Evolutionary conservation across 2,888 invertebrate genomes (phyloP).

Genomic region (Melitaea athalia): DNA sequence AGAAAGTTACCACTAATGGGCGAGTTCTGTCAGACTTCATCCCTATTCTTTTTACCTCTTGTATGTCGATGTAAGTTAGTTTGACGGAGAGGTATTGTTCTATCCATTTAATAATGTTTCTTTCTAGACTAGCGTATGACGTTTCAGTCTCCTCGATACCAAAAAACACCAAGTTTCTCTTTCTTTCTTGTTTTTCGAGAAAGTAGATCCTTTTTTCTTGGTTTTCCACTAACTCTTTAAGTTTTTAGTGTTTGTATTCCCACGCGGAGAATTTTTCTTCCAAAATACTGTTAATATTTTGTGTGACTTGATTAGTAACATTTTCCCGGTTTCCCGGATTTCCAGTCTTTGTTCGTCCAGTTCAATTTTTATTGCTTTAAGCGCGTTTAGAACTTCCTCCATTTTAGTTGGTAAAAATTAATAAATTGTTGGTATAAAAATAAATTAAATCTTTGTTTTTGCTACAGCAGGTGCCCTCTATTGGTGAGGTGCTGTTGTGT

Average conservation of each 20-base stretch:
- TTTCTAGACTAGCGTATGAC: neutral
- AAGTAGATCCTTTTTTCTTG: no score
- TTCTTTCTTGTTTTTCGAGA: no score
- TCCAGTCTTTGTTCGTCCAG: slow-evolving; percentile 14
- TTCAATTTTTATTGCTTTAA: neutral
- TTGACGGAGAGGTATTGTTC: neutral
- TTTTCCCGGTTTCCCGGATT: slow-evolving; percentile 21
- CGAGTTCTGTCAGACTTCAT: neutral
- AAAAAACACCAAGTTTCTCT: neutral
- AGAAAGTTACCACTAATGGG: neutral
- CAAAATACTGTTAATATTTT: no score
- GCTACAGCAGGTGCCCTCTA: no score
- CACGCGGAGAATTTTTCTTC: no score
- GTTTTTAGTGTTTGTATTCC: no score
- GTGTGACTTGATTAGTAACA: slow-evolving; percentile 27
- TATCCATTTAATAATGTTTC: neutral
- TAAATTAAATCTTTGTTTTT: no score
- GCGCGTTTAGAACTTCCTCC: slow-evolving; percentile 27
- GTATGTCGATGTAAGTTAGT: neutral
- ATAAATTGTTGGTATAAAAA: no score
- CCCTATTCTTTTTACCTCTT: neutral
- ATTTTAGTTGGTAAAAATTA: slow-evolving; percentile 1
- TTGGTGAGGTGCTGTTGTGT: no score
- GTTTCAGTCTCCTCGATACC: neutral
- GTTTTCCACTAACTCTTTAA: no score